A percentile compares a stretch with the other conserved stretches of the same genome.
Conservation (phyloP, 2,888 invertebrate genomes). For the Lasiommata megera region DNA sequence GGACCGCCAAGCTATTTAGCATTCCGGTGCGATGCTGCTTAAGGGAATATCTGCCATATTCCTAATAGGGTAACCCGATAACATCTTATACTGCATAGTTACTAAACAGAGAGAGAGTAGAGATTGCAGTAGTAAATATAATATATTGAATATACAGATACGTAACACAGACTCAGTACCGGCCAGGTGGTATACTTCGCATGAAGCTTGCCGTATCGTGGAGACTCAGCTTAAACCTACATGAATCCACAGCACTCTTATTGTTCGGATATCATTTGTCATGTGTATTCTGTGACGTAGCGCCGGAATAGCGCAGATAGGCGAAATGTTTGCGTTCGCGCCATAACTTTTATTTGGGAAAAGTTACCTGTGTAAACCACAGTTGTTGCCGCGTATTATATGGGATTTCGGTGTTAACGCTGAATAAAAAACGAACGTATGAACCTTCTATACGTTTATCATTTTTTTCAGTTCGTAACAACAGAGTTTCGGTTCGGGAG, state of each 20-base stretch:
- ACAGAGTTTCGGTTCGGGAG: not conserved
- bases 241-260: constrained; percentile 41
- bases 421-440: constrained; percentile 4
- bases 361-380: constrained; percentile 22
- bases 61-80: too few relatives aligned
- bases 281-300: constrained; percentile 31
- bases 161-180: too few relatives aligned
- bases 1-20: too few relatives aligned
- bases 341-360: constrained; percentile 30
- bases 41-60: too few relatives aligned
- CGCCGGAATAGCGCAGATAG: constrained; percentile 20
- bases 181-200: too few relatives aligned
- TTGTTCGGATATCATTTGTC: constrained; percentile 42
- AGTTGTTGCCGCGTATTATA: constrained; percentile 9
- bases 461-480: not conserved
- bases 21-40: too few relatives aligned
- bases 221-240: constrained; percentile 18
- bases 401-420: constrained; percentile 7
- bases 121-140: too few relatives aligned
- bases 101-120: too few relatives aligned
- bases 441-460: constrained; percentile 1
- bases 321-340: constrained; percentile 25
- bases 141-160: too few relatives aligned
- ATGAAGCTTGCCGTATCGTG: not conserved
- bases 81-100: too few relatives aligned